These are phyloP conservation scores for Blera fallax DNA, from an alignment of 2,888 invertebrate species.

Conservation along the genomic window DNA sequence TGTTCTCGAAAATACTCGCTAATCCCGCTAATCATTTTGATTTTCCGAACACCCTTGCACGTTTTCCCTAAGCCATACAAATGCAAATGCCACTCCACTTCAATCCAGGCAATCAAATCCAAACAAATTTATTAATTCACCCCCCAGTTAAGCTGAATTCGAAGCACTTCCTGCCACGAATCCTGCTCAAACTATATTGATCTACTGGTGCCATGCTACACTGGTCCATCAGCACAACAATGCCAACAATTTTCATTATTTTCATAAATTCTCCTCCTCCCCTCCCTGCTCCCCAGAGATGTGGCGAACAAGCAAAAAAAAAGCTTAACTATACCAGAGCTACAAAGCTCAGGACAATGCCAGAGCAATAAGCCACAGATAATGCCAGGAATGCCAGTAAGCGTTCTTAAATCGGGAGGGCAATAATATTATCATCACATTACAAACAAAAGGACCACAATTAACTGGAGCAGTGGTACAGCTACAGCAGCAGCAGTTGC, in stretches of 20 bases:
- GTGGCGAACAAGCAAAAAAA: not conserved
- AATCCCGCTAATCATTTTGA: conserved; percentile 51
- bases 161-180: conserved; percentile 29
- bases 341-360: conserved; percentile 28
- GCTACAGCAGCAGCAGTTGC: conserved; percentile 18
- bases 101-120: conserved; percentile 42
- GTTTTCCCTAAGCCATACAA: conserved; percentile 4
- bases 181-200: conserved; percentile 35
- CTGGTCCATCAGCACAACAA: conserved; percentile 53
- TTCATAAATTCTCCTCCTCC: conserved; percentile 14
- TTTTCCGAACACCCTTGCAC: conserved; percentile 26
- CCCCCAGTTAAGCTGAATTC: conserved; percentile 31
- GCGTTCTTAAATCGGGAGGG: conserved; percentile 49
- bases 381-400: conserved; percentile 50
- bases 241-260: conserved; percentile 61
- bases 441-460: conserved; percentile 65
- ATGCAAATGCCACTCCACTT: conserved; percentile 40
- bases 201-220: not conserved
- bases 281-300: not conserved
- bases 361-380: conserved; percentile 65
- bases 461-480: conserved; percentile 50
- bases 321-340: not conserved
- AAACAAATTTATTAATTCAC: conserved; percentile 64
- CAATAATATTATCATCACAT: conserved; percentile 60
- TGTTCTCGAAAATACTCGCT: conserved; percentile 28